Evolutionary conservation across 2,888 invertebrate species (phyloP), one percentile per base, ranked within the genome.

Genomic region (Synergus japonicus): DNA sequence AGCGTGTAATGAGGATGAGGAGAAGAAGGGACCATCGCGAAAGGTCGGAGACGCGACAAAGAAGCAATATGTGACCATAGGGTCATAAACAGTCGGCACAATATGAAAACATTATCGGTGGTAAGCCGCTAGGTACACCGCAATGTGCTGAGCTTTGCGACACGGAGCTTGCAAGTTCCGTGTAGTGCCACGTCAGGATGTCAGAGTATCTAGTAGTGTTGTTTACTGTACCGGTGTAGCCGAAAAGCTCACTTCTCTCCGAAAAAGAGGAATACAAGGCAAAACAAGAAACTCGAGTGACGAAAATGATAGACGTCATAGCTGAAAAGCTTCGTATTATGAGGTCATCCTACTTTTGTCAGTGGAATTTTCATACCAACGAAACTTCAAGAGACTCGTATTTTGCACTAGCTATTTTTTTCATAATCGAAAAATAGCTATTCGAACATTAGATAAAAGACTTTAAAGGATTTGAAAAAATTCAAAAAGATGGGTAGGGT

Each of bases 61-160:
- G 73, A 49, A 54, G 73, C 73, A 73, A 54, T 73, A 84, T 81
- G 83, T 80, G 81, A 76, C 73, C 37, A 54, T 49, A 64, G 80
- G 78, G 78, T 78, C 82, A 79, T 82, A 81, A 83, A 83, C 83
- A 84, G 78, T 81, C 84, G 81, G 83, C 87, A 89, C 90, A 88
- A 91, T 91, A 92, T 91, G 92, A 91, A 92, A 91, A 92, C 90
- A 90, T 90, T 90, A 88, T 89, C 89, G 89, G 88, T 84, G 86
- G 87, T 89, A 90, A 92, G 90, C 92, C 89, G 88, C 84, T 87
- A 85, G 87, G 90, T 88, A 92, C 87, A 92, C 90, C 91, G 88
- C 88, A 91, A 91, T 92, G 91, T 91, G 92, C 91, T 91, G 92
- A 91, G 91, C 88, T 90, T 88, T 89, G 88, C 82, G 83, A 82